These are phyloP conservation scores for Ochlodes sylvanus DNA, from an alignment of 2,888 invertebrate species.

Conservation along the genomic window DNA sequence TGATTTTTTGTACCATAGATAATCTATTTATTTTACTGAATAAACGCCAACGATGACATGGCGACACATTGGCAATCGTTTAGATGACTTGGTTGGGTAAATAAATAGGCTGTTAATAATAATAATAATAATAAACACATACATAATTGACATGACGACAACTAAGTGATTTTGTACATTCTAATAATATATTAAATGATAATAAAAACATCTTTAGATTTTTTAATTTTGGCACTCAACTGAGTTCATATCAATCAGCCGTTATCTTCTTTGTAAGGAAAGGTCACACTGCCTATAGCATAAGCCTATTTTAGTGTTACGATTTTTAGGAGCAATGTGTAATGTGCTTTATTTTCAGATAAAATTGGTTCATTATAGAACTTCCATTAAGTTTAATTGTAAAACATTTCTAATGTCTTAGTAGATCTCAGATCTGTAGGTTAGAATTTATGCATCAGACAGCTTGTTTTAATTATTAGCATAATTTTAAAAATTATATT, in stretches of 20 bases:
- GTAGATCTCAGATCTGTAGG: conserved; percentile 20
- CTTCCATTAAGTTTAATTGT: conserved; percentile 10
- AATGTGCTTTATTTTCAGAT: neutral
- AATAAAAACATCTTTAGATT: neutral
- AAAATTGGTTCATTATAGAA: neutral
- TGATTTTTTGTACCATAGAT: too few species aligned
- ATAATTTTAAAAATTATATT: neutral
- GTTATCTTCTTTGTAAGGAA: neutral
- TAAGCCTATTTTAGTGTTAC: neutral
- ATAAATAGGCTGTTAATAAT: too few species aligned
- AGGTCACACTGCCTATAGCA: neutral
- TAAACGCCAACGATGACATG: too few species aligned
- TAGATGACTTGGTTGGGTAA: too few species aligned
- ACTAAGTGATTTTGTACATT: conserved; percentile 11
- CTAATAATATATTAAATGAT: conserved; percentile 1
- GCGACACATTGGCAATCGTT: too few species aligned
- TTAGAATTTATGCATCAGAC: conserved; percentile 1
- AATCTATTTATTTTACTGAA: too few species aligned
- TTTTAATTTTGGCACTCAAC: too few species aligned
- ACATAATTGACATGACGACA: neutral
- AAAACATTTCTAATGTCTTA: conserved; percentile 26
- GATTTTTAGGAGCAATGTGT: neutral
- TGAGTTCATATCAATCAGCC: neutral
- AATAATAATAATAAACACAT: too few species aligned
- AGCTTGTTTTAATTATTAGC: conserved; percentile 1